phyloP scores from a whole-genome alignment of 1,140 invertebrate species.

The Linepithema humile region DNA sequence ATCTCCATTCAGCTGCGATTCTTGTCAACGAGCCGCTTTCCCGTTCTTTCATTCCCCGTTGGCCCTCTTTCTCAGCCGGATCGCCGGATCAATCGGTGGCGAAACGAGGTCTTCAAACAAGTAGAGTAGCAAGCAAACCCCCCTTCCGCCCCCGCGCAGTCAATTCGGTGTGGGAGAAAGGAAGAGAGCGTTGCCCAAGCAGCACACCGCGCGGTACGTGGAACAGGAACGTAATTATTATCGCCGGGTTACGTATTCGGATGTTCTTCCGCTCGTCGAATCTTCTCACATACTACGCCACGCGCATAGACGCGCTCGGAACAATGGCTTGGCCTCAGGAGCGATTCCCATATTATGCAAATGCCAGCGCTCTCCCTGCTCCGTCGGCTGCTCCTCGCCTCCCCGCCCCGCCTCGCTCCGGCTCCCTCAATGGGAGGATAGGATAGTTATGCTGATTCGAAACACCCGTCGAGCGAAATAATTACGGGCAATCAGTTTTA shows the following conservation, averaged over 20 bases:
- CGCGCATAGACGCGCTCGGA: constrained; percentile 71
- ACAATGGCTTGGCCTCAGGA: constrained; percentile 77
- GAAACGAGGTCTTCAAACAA: constrained; percentile 56
- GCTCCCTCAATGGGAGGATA: constrained; percentile 32
- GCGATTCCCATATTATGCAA: constrained; percentile 81
- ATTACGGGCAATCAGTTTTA: constrained; percentile 24
- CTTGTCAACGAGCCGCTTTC: constrained; percentile 26
- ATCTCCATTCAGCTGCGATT: background rate
- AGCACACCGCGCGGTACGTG: constrained; percentile 47
- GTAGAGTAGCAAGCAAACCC: constrained; percentile 43
- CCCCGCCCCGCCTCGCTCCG: background rate
- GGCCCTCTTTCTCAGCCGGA: constrained; percentile 46
- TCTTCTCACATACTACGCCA: constrained; percentile 79
- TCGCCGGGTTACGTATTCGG: constrained; percentile 81
- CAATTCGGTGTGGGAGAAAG: constrained; percentile 45
- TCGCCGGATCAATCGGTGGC: constrained; percentile 53
- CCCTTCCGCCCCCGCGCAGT: background rate
- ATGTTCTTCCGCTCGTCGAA: constrained; percentile 79
- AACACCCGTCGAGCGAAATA: constrained; percentile 20
- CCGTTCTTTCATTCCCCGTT: background rate
- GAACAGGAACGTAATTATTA: constrained; percentile 78
- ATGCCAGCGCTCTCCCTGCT: constrained; percentile 68
- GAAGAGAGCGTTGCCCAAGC: constrained; percentile 62
- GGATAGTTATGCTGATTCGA: constrained; percentile 42
- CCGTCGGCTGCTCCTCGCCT: background rate